Percentiles rank a stretch among this genome's conserved stretches.
Evolutionary conservation across 1,140 invertebrate genomes (phyloP).

Genomic region (Lerema accius): DNA sequence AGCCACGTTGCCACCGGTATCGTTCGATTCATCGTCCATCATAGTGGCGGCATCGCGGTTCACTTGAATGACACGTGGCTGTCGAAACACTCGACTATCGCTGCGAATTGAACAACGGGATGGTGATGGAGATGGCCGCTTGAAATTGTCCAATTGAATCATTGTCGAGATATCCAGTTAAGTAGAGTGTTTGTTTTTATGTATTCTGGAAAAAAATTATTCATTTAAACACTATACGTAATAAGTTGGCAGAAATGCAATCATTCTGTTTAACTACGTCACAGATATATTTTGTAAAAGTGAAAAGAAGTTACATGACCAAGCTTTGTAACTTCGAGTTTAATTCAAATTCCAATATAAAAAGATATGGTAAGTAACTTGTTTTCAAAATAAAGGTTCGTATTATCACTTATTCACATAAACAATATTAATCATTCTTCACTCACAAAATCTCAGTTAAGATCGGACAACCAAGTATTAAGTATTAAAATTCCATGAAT

Average conservation of each 20-base stretch:
- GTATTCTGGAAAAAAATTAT: constrained; percentile 5
- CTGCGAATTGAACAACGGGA: constrained; percentile 74
- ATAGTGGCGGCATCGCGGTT: constrained; percentile 80
- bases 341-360: too few species aligned
- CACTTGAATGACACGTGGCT: constrained; percentile 78
- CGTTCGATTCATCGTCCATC: constrained; percentile 69
- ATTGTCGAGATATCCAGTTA: constrained; percentile 37
- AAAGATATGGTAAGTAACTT: too few species aligned
- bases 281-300: too few species aligned
- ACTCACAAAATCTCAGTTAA: neutral
- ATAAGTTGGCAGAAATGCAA: too few species aligned
- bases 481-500: constrained; percentile 1
- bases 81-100: constrained; percentile 65
- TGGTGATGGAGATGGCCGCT: constrained; percentile 70
- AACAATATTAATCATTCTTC: neutral
- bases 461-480: neutral
- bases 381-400: too few species aligned
- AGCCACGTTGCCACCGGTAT: constrained; percentile 35
- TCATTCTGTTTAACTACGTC: too few species aligned
- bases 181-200: neutral
- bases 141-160: constrained; percentile 72
- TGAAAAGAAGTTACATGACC: too few species aligned
- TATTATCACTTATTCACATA: too few species aligned
- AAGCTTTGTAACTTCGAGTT: too few species aligned
- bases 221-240: too few species aligned